Conservation (phyloP, 2,113 vertebrate species). For the Galeopterus variegatus region DNA sequence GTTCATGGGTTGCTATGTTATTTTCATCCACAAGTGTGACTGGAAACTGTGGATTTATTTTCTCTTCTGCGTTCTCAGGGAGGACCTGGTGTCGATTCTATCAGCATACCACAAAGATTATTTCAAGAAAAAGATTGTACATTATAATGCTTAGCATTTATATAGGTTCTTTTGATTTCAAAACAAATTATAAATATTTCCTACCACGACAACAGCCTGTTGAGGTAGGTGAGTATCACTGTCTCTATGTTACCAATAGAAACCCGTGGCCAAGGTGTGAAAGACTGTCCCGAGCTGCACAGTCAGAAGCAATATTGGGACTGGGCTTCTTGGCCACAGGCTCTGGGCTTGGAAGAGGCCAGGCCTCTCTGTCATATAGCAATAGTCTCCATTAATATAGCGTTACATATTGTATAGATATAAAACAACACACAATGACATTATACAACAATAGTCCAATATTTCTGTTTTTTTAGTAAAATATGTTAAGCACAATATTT, state of each 20-base stretch:
- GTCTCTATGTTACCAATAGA: slow-evolving; percentile 68
- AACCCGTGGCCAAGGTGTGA: background rate
- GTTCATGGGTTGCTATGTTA: accelerated
- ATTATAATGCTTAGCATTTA: slow-evolving; percentile 80
- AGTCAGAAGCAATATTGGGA: background rate
- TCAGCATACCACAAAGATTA: slow-evolving; percentile 60
- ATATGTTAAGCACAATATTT: slow-evolving; percentile 85
- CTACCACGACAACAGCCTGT: slow-evolving; percentile 73
- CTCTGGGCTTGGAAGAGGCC: slow-evolving; percentile 29
- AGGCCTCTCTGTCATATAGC: background rate
- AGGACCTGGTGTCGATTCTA: background rate
- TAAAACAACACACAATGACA: slow-evolving; percentile 76
- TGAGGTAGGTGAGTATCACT: slow-evolving; percentile 81
- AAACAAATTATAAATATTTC: slow-evolving; percentile 82
- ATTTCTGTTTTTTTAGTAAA: slow-evolving; percentile 84
- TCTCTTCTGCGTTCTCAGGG: background rate
- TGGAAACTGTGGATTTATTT: background rate
- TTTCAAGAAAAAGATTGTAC: slow-evolving; percentile 71
- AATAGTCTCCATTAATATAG: slow-evolving; percentile 66
- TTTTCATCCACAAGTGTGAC: background rate
- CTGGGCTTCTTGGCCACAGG: background rate
- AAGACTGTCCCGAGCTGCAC: background rate
- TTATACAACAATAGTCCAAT: slow-evolving; percentile 76
- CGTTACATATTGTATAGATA: slow-evolving; percentile 65
- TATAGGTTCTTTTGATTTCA: slow-evolving; percentile 81